Evolutionary conservation across 2,888 invertebrate species (phyloP).

Genomic region (Phaonia tiefii): DNA sequence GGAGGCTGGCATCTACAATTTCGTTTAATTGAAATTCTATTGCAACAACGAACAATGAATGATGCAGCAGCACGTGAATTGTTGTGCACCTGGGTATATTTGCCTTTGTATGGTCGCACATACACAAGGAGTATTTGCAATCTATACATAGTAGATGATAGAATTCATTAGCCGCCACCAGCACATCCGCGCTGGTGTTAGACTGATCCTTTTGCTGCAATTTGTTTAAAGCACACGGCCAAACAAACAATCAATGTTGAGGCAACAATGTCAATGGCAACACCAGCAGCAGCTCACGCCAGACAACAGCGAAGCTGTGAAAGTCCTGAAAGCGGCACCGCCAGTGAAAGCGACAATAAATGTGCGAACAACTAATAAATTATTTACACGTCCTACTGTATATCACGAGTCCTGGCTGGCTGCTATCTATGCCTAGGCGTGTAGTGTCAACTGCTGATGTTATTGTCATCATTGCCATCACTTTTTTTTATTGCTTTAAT

Average conservation of each 20-base stretch:
- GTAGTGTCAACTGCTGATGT: constrained; percentile 63
- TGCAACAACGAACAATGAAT: constrained; percentile 54
- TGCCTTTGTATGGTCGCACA: neutral
- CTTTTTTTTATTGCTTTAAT: constrained; percentile 44
- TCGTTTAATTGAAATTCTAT: constrained; percentile 66
- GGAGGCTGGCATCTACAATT: constrained; percentile 14
- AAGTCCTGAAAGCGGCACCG: constrained; percentile 11
- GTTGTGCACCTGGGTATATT: constrained; percentile 36
- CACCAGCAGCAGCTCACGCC: neutral
- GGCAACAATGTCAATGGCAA: constrained; percentile 19
- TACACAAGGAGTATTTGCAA: constrained; percentile 22
- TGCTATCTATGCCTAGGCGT: too few relatives aligned
- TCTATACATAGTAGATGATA: constrained; percentile 33
- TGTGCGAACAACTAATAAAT: constrained; percentile 68
- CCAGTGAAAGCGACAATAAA: constrained; percentile 43
- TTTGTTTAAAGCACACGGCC: constrained; percentile 17
- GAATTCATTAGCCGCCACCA: constrained; percentile 24
- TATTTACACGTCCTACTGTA: constrained; percentile 66
- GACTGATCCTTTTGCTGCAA: constrained; percentile 1
- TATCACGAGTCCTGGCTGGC: too few relatives aligned
- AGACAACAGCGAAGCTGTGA: constrained; percentile 32
- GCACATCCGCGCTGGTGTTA: neutral
- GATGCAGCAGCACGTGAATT: constrained; percentile 37
- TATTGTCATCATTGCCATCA: constrained; percentile 46
- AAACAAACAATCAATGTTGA: neutral